Base-by-base conservation (phyloP, 2,113 vertebrate species). In the Hippocampus guttulatus region DNA sequence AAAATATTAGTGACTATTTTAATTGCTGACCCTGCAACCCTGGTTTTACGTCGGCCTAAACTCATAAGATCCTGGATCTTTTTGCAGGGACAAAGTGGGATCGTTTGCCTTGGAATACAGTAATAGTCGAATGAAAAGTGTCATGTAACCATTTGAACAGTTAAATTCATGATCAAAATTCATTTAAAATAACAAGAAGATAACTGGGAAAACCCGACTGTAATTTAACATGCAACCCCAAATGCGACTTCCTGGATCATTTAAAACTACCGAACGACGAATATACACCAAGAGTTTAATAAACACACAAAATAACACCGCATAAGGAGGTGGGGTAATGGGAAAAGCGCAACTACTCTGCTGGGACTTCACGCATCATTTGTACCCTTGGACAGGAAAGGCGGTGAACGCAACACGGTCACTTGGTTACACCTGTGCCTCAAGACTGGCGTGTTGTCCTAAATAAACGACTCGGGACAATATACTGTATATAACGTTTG, bases 381-480 rank as follows among this genome's bases (percentile, higher is more conserved):
- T 23, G n/a, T 25, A 23, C 33, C n/a, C 40, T 45, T 65, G 23
- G 70, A 69, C 58, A 47, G 45, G 2, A 8, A n/a, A 64, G 15
- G 58, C 80, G 0, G 0, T 80, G 69, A 78, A 82, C 65, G 73
- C 75, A 72, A 3, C 80, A 69, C 66, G 10, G 67, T 60, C 67
- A 41, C 38, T 73, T 20, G 41, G 2, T 5, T 68, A 18, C 80
- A 84, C 80, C 81, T 81, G 67, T 1, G 1, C 65, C 64, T 45
- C 65, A 0, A 1, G 58, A 66, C 47, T 18, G 3, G 62, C 33
- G 4, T 71, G 57, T 64, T 43, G 21, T 45, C 63, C 5, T 25
- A 0, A 2, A 21, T 23, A 15, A 65, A 47, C n/a, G 8, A 49
- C 8, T 7, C 2, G 6, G 12, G 43, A 18, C 23, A 18, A 11